Conservation (phyloP, 2,797 vertebrate genomes). For the Myioborus melanocephalus region DNA sequence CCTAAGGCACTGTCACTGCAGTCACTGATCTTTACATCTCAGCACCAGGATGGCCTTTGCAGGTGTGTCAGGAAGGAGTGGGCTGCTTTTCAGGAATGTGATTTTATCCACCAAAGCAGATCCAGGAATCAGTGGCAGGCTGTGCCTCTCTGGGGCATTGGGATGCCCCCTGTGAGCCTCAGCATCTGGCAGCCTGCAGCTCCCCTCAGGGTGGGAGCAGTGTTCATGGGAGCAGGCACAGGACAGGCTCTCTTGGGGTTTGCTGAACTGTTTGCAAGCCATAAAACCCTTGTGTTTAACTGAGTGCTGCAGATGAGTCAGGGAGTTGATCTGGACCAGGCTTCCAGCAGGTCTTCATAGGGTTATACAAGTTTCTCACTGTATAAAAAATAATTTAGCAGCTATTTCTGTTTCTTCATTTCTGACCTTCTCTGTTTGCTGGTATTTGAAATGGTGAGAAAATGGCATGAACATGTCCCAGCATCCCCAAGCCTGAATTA, state of each 20-base stretch:
- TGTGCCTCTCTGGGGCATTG: neutral
- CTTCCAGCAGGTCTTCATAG: neutral
- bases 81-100: neutral
- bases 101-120: neutral
- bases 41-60: neutral
- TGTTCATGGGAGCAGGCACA: neutral
- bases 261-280: neutral
- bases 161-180: neutral
- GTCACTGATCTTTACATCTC: neutral
- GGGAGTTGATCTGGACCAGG: neutral
- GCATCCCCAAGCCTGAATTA: neutral
- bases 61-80: neutral
- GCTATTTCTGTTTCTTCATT: neutral
- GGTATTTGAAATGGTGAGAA: neutral
- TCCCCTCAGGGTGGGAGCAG: neutral
- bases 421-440: neutral
- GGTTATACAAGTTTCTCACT: neutral
- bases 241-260: neutral
- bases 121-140: fast-evolving
- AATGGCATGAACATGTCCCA: fast-evolving
- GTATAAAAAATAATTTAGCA: neutral
- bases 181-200: neutral
- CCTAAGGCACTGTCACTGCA: neutral
- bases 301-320: neutral
- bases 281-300: neutral